These are phyloP conservation scores for Oxygymnocypris stewartii DNA, from an alignment of 2,113 vertebrate species.

Conservation along the genomic window DNA sequence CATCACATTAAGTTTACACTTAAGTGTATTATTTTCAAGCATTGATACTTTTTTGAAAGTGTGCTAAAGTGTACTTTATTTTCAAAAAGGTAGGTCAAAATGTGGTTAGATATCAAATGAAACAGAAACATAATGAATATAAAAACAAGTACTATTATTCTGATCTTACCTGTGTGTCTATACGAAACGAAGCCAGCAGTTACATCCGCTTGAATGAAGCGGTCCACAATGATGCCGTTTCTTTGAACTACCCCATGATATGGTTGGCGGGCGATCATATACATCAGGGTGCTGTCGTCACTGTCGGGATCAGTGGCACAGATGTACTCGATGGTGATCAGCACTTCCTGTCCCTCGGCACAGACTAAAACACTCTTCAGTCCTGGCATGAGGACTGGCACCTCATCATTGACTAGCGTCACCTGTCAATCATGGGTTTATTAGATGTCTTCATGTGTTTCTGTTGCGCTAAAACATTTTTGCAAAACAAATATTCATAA, in stretches of 20 bases:
- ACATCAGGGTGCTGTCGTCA: slow-evolving; percentile 78
- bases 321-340: slow-evolving; percentile 82
- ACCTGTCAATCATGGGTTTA: slow-evolving; percentile 72
- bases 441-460: background rate
- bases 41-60: background rate
- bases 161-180: slow-evolving; percentile 81
- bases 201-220: slow-evolving; percentile 86
- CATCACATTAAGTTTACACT: background rate
- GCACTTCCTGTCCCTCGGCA: slow-evolving; percentile 80
- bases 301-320: slow-evolving; percentile 86
- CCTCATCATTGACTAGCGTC: slow-evolving; percentile 86
- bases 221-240: slow-evolving; percentile 71
- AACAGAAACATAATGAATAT: background rate
- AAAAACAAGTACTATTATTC: background rate
- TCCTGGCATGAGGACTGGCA: slow-evolving; percentile 78
- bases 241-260: slow-evolving; percentile 79
- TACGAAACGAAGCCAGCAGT: slow-evolving; percentile 80
- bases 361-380: slow-evolving; percentile 79
- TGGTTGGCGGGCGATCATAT: slow-evolving; percentile 79
- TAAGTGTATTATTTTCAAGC: background rate
- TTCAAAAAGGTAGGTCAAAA: background rate
- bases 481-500: slow-evolving; percentile 53
- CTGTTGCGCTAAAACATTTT: background rate
- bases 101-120: background rate
- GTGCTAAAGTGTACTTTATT: background rate